Conservation (phyloP, 1,140 invertebrate species). For the Dufourea novaeangliae region DNA sequence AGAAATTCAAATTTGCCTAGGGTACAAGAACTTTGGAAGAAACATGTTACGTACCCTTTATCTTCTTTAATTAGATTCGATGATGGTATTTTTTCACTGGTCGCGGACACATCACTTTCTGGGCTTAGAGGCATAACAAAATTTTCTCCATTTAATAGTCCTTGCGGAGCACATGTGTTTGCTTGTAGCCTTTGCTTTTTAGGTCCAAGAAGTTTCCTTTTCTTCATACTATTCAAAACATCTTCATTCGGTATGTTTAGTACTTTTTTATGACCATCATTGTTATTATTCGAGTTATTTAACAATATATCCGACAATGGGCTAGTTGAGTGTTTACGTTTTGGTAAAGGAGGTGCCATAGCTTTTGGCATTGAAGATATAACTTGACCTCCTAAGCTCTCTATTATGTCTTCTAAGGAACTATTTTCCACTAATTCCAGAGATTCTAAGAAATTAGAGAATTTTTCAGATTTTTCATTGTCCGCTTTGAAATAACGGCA, state of each 20-base stretch:
- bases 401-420: conserved; percentile 66
- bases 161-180: conserved; percentile 57
- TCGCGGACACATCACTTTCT: conserved; percentile 79
- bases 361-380: conserved; percentile 57
- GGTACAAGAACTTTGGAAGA: conserved; percentile 16
- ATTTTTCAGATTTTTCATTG: conserved; percentile 62
- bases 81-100: conserved; percentile 74
- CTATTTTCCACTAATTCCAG: conserved; percentile 51
- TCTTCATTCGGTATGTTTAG: conserved; percentile 49
- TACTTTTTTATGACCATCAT: conserved; percentile 65
- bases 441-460: conserved; percentile 65
- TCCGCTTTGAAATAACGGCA: conserved; percentile 71
- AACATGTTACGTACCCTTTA: conserved; percentile 71
- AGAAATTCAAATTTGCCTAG: not conserved
- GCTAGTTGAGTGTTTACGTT: conserved; percentile 72
- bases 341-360: conserved; percentile 72
- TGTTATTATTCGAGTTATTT: conserved; percentile 76
- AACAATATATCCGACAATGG: conserved; percentile 73
- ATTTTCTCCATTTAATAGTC: conserved; percentile 75
- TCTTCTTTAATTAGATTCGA: conserved; percentile 73
- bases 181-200: conserved; percentile 67
- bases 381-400: conserved; percentile 62
- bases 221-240: conserved; percentile 62
- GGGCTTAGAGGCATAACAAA: conserved; percentile 80
- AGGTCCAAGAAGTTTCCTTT: conserved; percentile 70